A percentile compares a stretch with the other conserved stretches of the same genome.
phyloP scores from a whole-genome alignment of 2,888 invertebrate genomes.

The Melolontha melolontha region DNA sequence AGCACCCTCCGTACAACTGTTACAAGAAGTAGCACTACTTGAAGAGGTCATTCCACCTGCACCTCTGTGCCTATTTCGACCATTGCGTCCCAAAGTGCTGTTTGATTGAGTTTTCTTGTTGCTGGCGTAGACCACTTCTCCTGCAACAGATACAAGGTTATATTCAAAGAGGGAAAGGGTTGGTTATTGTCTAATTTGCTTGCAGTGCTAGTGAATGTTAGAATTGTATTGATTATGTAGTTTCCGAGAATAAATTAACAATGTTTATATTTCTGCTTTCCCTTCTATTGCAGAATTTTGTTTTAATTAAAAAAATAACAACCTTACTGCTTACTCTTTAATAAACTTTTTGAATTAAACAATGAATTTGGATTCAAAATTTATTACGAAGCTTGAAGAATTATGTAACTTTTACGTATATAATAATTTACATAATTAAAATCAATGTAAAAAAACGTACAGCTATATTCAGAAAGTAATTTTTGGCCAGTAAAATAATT shows the following conservation, averaged over 20 bases:
- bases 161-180: slow-evolving; percentile 5
- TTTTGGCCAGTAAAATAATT: too few relatives aligned
- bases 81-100: slow-evolving; percentile 62
- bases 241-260: neutral
- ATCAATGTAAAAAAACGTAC: too few relatives aligned
- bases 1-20: slow-evolving; percentile 62
- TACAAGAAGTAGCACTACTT: slow-evolving; percentile 69
- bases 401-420: too few relatives aligned
- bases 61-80: slow-evolving; percentile 63
- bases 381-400: too few relatives aligned
- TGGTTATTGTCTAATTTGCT: too few relatives aligned
- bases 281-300: too few relatives aligned
- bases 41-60: slow-evolving; percentile 70
- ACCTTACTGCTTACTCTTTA: too few relatives aligned
- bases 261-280: neutral
- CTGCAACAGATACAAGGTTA: slow-evolving; percentile 44
- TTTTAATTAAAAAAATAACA: too few relatives aligned
- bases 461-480: too few relatives aligned
- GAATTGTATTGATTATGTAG: slow-evolving; percentile 19
- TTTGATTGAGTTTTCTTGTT: slow-evolving; percentile 62
- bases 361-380: too few relatives aligned
- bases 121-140: slow-evolving; percentile 51
- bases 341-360: too few relatives aligned
- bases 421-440: too few relatives aligned
- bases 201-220: neutral